These are phyloP conservation scores for Onchidella celtica DNA, from an alignment of 2,888 invertebrate species.

Conservation along the genomic window DNA sequence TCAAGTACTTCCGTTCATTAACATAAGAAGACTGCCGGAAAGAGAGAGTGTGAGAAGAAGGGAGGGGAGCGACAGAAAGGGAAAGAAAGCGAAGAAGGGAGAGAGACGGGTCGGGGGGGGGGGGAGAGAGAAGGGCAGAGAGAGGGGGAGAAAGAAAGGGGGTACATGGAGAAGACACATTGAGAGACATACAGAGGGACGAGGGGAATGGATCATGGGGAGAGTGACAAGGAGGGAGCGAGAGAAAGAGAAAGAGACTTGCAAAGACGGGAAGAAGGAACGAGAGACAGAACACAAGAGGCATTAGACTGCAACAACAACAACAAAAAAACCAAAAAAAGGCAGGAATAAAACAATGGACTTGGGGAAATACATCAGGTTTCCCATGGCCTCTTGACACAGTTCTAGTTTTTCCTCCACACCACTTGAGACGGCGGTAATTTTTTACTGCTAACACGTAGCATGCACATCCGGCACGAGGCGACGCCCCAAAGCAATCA, in stretches of 20 bases:
- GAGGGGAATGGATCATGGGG: background rate
- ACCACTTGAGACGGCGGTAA: too few species aligned
- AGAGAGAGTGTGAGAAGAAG: background rate
- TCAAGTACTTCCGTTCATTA: too few species aligned
- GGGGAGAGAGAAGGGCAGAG: background rate
- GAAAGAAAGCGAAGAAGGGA: background rate
- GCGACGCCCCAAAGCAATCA: too few species aligned
- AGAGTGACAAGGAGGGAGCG: constrained; percentile 6
- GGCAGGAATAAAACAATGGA: constrained; percentile 6
- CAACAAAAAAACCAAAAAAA: background rate
- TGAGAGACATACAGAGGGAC: background rate
- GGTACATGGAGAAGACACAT: background rate
- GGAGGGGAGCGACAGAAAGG: background rate
- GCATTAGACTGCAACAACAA: background rate
- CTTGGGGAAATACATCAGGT: too few species aligned
- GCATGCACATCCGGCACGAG: too few species aligned
- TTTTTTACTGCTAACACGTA: too few species aligned
- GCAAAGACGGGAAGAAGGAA: constrained; percentile 1
- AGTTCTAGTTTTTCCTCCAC: too few species aligned
- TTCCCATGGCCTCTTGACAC: too few species aligned
- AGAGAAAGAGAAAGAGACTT: constrained; percentile 7
- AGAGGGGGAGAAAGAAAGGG: background rate
- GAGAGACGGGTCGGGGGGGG: constrained; percentile 17
- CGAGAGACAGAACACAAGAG: background rate
- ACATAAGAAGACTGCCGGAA: too few species aligned